phyloP scores from a whole-genome alignment of 1,140 invertebrate species.

The Orchestia grillus region DNA sequence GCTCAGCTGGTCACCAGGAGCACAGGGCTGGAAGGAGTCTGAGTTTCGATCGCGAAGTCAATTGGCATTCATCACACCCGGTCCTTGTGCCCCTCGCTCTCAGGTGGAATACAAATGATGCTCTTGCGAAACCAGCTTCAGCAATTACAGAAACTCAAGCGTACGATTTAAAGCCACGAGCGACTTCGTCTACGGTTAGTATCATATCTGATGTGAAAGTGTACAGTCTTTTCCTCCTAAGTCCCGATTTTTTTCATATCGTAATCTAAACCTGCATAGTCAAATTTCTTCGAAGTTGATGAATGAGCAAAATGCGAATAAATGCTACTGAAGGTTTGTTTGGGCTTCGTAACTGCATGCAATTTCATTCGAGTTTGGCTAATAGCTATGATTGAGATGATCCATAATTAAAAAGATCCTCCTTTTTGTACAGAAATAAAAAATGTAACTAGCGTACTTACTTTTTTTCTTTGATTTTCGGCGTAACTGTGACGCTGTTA shows the following conservation, averaged over 20 bases:
- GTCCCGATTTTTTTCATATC: neutral
- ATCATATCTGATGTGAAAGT: conserved; percentile 25
- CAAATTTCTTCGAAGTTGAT: neutral
- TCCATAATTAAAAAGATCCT: too few relatives aligned
- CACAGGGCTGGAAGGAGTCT: neutral
- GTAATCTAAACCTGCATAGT: neutral
- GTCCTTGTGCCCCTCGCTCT: neutral
- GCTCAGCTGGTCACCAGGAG: neutral
- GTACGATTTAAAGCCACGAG: neutral
- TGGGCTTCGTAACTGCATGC: neutral
- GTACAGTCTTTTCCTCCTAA: neutral
- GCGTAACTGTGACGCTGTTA: neutral
- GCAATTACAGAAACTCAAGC: conserved; percentile 36
- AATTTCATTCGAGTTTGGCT: neutral
- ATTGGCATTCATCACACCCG: conserved; percentile 33
- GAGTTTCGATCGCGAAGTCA: neutral
- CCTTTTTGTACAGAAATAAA: neutral
- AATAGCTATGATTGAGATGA: neutral
- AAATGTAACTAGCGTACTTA: neutral
- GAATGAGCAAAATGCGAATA: neutral
- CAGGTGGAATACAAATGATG: conserved; percentile 22
- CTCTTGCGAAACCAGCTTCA: conserved; percentile 35
- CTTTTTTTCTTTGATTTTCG: neutral
- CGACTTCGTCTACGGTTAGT: neutral
- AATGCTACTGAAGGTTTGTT: neutral